Base-by-base conservation (phyloP, 2,888 invertebrate genomes). In the Oeneis ivallda region DNA sequence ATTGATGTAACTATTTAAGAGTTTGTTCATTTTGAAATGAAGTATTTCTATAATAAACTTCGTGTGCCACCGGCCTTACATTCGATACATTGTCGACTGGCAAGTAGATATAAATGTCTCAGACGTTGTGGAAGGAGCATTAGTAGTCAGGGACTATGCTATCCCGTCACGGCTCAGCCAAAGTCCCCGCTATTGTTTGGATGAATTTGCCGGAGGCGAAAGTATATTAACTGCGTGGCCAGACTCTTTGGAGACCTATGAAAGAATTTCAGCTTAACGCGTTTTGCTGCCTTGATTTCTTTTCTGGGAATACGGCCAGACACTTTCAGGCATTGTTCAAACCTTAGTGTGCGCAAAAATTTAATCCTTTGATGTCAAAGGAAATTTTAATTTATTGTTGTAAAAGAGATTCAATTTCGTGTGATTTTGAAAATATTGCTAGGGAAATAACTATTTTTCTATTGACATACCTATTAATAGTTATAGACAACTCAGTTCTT, bases 81-180 rank as follows among this genome's bases (percentile, higher is more conserved):
- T 67, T 77, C 74, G 75, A 81, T 80, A 77, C 73, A 76, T 75
- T 80, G 81, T 80, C 76, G 70, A 62, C 70, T 73, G 74, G 73
- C 71, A 72, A 71, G 76, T 74, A 77, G 79, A 84, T 85, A 84
- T 84, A 82, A 83, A 82, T 78, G 83, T 83, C 79, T 72, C 74
- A 74, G 75, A 74, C 71, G 77, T 76, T 77, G 73, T 75, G 74
- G 74, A 76, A 76, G 72, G 69, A 65, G 76, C 80, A 83, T 85
- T 84, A 83, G 83, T 80, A 85, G 82, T 80, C 81, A 67, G 73
- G 72, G 73, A 76, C 77, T 74, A 75, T 72, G 72, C 75, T 69
- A 70, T 65, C 64, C 75, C 74, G 79, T 79, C 79, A 78, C 71
- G 74, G 70, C 52, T 65, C 72, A 69, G 72, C 69, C 70, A 75